Percentiles rank a stretch among this genome's conserved stretches.
These are phyloP conservation scores for Archocentrus centrarchus DNA, from an alignment of 2,113 vertebrate genomes.

Conservation along the genomic window DNA sequence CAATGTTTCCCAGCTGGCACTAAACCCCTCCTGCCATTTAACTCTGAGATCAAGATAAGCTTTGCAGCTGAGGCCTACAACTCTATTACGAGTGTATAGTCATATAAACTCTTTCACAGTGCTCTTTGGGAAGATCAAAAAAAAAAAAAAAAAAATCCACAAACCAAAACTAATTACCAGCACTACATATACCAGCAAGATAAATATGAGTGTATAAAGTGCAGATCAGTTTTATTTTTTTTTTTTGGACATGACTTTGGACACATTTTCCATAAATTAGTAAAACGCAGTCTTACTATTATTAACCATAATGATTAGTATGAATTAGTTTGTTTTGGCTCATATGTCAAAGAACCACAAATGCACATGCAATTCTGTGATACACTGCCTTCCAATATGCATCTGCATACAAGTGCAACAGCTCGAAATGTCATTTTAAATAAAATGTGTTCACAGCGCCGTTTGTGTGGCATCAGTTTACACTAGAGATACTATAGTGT, in stretches of 20 bases:
- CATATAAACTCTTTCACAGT: background rate
- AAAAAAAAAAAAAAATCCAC: background rate
- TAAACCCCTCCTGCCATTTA: constrained; percentile 30
- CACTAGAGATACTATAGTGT: background rate
- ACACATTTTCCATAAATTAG: background rate
- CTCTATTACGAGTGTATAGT: constrained; percentile 13
- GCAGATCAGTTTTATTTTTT: background rate
- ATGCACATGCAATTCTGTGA: background rate
- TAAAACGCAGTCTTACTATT: background rate
- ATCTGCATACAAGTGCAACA: background rate
- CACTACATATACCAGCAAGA: background rate
- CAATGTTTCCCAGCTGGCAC: constrained; percentile 59
- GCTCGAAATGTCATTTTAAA: background rate
- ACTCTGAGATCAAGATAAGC: constrained; percentile 29
- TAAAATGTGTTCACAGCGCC: background rate
- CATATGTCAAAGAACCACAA: no score
- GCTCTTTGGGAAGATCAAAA: background rate
- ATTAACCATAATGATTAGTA: background rate
- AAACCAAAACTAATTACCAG: background rate
- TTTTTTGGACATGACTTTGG: background rate
- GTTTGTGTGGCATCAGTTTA: background rate
- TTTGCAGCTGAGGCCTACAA: constrained; percentile 56
- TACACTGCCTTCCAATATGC: background rate
- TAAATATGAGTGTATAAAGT: background rate
- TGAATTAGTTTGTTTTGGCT: background rate